These are phyloP conservation scores for Bucorvus abyssinicus DNA, from an alignment of 2,797 vertebrate genomes.

Conservation along the genomic window DNA sequence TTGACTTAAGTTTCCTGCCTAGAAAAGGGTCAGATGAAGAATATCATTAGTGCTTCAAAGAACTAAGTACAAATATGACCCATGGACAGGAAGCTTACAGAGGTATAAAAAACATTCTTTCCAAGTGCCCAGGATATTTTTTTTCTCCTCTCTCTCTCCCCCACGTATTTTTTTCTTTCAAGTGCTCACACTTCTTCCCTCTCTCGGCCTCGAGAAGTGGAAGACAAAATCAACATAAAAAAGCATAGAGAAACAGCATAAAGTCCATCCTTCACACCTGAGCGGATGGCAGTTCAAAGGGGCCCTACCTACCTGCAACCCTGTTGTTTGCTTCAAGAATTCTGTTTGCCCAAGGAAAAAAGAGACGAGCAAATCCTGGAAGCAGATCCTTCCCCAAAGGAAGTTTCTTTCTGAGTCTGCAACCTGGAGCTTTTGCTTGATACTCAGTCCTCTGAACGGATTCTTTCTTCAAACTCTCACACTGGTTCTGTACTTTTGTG, in stretches of 20 bases:
- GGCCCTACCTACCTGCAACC: conserved; percentile 71
- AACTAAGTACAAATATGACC: conserved; percentile 13
- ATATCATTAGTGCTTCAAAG: not conserved
- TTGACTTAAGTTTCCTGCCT: not conserved
- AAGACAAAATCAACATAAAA: conserved; percentile 39
- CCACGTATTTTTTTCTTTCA: not conserved
- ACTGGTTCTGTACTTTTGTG: conserved; percentile 68
- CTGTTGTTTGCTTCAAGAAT: conserved; percentile 66
- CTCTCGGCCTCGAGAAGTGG: conserved; percentile 16
- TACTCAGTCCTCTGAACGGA: conserved; percentile 62
- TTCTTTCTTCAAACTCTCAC: conserved; percentile 67
- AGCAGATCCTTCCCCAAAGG: conserved; percentile 72
- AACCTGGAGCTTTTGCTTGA: conserved; percentile 67
- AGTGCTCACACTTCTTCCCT: not conserved
- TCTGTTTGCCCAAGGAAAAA: conserved; percentile 65
- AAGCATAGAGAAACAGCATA: conserved; percentile 44
- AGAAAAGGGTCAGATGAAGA: conserved; percentile 20
- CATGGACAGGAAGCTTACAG: conserved; percentile 7
- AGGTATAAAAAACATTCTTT: not conserved
- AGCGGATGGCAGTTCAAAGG: conserved; percentile 37
- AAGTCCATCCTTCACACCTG: conserved; percentile 52
- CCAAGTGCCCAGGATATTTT: not conserved
- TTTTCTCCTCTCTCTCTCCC: conserved; percentile 45
- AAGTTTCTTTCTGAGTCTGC: conserved; percentile 69
- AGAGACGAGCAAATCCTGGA: conserved; percentile 67